Evolutionary conservation across 2,797 vertebrate species (phyloP), one percentile per base, ranked within the genome.

Genomic region (Esox masquinongy): DNA sequence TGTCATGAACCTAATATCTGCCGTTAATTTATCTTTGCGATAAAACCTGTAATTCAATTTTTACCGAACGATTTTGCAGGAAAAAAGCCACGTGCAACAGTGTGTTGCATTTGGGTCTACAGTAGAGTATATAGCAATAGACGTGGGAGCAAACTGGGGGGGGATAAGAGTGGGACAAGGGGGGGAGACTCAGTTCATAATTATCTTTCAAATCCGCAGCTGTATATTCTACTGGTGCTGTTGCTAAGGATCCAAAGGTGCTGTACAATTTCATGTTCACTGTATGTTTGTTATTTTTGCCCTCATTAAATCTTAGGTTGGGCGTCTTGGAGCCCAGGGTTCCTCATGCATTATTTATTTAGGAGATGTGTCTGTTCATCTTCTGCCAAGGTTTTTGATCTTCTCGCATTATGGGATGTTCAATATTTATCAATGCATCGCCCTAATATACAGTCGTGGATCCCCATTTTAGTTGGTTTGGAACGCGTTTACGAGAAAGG

Each of bases 401-500:
- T 90, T 89, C 88, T 94, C 92, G 90, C 91, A 91, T 92, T 90
- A 89, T 86, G 85, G 80, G 85, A 90, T 90, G 89, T 92, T 92
- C 86, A 93, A 93, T 92, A 93, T 94, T 92, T 92, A 91, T 92
- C 87, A 91, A 85, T 72, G 81, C 79, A 72, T 83, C 83, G 82
- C 88, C 84, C 89, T 77, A 90, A 91, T 91, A 90, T 90, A 86
- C 84, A 84, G 79, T 79, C 82, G 34, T 11, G 34, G 17, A 36
- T 39, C 19, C 56, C 19, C 22, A 7, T 73, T 43, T 73, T 47
- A 43, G 53, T 16, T 61, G 47, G 26, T 19, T 22, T 47, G 51
- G 22, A 56, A 26, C 29, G 34, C 26, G n/a, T 71, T 56, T 15
- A 12, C 17, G 1, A 34, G 50, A 71, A 53, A 53, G 8, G 6